Evolutionary conservation across 2,113 vertebrate species (phyloP).

Genomic region (Eidolon helvum): DNA sequence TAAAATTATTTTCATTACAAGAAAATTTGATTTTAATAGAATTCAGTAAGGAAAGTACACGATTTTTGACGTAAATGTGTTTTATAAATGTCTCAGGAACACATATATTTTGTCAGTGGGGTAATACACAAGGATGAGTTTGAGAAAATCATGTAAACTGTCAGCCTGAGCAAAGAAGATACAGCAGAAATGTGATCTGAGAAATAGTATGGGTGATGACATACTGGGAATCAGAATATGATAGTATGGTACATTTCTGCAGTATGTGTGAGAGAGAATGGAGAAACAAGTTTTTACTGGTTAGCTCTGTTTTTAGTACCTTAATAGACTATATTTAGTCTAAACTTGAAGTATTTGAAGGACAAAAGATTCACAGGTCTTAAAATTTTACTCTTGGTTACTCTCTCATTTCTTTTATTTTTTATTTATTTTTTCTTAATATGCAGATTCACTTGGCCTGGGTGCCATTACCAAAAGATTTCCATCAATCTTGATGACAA

Average conservation of each 20-base stretch:
- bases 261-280: not conserved
- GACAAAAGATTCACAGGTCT: not conserved
- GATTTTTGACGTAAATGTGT: constrained; percentile 4
- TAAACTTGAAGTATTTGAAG: not conserved
- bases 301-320: not conserved
- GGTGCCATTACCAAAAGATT: not conserved
- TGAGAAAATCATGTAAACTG: not conserved
- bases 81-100: constrained; percentile 39
- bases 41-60: not conserved
- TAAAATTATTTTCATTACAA: constrained; percentile 24
- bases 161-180: not conserved
- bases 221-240: not conserved
- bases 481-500: not conserved
- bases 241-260: not conserved
- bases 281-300: not conserved
- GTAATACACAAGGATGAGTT: not conserved
- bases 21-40: not conserved
- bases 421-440: not conserved
- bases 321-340: not conserved
- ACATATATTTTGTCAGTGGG: not conserved
- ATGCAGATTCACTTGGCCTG: not conserved
- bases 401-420: not conserved
- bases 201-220: not conserved
- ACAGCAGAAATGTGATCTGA: not conserved
- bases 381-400: not conserved